phyloP scores from a whole-genome alignment of 2,888 invertebrate genomes.

The Hemicrepidius hirtus region DNA sequence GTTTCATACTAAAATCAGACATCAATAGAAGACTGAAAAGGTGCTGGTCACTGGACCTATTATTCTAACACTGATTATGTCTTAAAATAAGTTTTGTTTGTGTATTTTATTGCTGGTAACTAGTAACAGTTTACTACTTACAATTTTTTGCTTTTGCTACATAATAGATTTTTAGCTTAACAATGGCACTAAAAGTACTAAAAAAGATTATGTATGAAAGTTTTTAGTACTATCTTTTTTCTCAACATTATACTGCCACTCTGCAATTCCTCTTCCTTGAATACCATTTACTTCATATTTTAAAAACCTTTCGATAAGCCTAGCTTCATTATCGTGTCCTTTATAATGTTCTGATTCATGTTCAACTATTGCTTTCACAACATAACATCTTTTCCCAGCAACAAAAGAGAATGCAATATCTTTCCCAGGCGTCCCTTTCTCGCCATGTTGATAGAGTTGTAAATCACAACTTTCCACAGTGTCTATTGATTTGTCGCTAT shows the following conservation, averaged over 20 bases:
- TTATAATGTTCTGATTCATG: conserved; percentile 78
- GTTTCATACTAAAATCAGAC: no score
- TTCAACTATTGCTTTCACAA: conserved; percentile 78
- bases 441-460: conserved; percentile 81
- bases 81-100: no score
- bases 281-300: conserved; percentile 77
- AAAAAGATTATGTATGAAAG: no score
- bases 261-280: conserved; percentile 81
- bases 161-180: no score
- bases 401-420: conserved; percentile 80
- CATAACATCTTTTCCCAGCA: conserved; percentile 76
- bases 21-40: no score
- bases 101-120: no score
- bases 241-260: conserved; percentile 80
- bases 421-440: conserved; percentile 77
- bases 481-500: conserved; percentile 71
- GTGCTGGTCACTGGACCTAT: no score
- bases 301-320: conserved; percentile 79
- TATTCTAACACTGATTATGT: no score
- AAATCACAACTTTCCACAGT: conserved; percentile 69
- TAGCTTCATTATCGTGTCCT: conserved; percentile 81
- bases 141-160: no score
- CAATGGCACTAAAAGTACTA: no score
- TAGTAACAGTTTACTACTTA: no score
- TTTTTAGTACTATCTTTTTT: no score